Evolutionary conservation across 2,797 vertebrate genomes (phyloP), one percentile per base, ranked within the genome.

Genomic region (Xiphorhynchus erythropygius): DNA sequence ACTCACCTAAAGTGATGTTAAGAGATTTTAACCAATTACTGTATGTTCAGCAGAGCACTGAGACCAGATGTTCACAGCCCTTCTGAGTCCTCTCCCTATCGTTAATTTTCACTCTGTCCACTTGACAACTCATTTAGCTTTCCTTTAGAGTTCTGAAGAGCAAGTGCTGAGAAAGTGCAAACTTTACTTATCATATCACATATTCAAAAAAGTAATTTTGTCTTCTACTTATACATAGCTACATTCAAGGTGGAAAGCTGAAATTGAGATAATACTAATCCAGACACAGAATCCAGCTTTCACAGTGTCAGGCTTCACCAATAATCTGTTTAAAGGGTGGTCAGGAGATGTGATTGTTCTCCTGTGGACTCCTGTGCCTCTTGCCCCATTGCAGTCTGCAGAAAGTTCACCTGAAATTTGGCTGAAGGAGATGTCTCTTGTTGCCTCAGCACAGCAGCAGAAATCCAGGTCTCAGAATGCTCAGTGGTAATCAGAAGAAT

Each of bases 81-180:
- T 84, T 90, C 39, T 49, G 67, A 87, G 50, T 69, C 76, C 55
- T 85, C 63, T 59, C 32, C 24, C 25, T 5, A 3, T 55, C 47
- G 68, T 84, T 78, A 67, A 81, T 90, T 93, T 96, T 82, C 62
- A 78, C 62, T 76, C 10, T 39, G 24, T 52, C 28, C 94, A 62
- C 44, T 73, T 86, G 85, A 79, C 50, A 84, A 70, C 87, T 76
- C 42, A 24, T 91, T 93, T 87, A 92, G 32, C 35, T 93, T 88
- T 64, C 37, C 52, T 78, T 89, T 75, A 59, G 33, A 35, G 53
- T 69, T 76, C 81, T 60, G 32, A 83, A 76, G 5, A 84, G 80
- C 53, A 87, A 93, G 46, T 22, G 12, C 32, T 37, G 67, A 89
- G 50, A 69, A 87, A 85, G 65, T 78, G 67, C 23, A 81, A 84